phyloP scores from a whole-genome alignment of 2,888 invertebrate genomes.

The Tyria jacobaeae region DNA sequence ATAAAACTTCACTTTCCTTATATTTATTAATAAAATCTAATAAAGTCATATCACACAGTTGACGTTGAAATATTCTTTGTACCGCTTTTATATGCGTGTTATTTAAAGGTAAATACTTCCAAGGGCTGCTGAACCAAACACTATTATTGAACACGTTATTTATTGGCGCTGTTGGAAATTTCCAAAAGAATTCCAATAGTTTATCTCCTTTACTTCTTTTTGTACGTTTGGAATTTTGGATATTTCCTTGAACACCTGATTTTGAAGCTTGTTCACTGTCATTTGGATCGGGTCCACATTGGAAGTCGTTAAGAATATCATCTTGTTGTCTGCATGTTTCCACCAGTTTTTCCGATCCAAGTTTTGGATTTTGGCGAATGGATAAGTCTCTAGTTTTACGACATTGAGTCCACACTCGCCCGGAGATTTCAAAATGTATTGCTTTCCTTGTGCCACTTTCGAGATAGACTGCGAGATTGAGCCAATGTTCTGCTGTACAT shows the following conservation, averaged over 20 bases:
- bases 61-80: neutral
- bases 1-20: neutral
- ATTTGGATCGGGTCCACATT: neutral
- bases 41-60: neutral
- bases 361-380: slow-evolving; percentile 2
- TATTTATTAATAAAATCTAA: neutral
- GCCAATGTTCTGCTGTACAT: slow-evolving; percentile 43
- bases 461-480: slow-evolving; percentile 48
- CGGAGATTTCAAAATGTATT: slow-evolving; percentile 39
- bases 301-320: neutral
- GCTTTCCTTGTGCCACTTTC: slow-evolving; percentile 41
- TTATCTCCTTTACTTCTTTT: neutral
- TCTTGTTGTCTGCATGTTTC: neutral
- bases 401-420: slow-evolving; percentile 40
- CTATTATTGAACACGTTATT: neutral
- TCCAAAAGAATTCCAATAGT: no score
- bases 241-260: neutral
- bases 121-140: neutral
- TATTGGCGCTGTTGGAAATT: no score
- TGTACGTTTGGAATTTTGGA: neutral
- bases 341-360: neutral
- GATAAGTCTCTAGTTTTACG: slow-evolving; percentile 37
- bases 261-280: neutral
- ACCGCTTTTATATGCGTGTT: neutral
- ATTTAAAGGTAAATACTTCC: neutral